Base-by-base conservation (phyloP, 2,888 invertebrate genomes). In the Tricholauxania praeusta region DNA sequence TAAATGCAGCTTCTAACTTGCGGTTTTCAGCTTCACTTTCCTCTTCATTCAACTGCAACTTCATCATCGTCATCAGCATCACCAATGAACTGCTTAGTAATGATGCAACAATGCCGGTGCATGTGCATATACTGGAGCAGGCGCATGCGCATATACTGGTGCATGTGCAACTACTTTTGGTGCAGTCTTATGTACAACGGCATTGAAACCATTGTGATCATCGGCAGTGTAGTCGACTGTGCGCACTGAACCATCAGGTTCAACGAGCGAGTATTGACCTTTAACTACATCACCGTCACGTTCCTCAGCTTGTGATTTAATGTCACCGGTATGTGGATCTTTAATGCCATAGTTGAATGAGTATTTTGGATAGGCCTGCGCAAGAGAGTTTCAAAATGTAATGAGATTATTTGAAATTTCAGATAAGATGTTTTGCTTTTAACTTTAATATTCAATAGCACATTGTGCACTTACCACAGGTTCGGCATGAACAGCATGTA, bases 201-300 rank as follows among this genome's bases (percentile, higher is more conserved):
- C 92, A 81, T 92, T 92, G 88, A 93, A 93, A 12, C 93, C 93
- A 79, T 89, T 90, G 83, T 92, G 92, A 81, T 91, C 91, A 81
- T 93, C 92, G 59, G 93, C 93, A 22, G 91, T 89, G 84, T 93
- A 93, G 76, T 91, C 89, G 55, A 93, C 93, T 55, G 88, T 88
- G 76, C 88, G 86, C 77, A 88, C 87, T 48, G 87, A 88, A 77
- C 88, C 88, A 79, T 88, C 88, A 75, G 88, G 88, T 83, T 88
- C 88, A 71, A 88, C 88, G 72, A 88, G 83, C 48, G 88, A 88
- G 81, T 91, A 91, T 81, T 91, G 89, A 84, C 93, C 93, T 89
- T 91, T 91, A 28, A 93, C 93, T 14, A 91, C 91, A 83, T 93
- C 92, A 6, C 93, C 93, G 82, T 92, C 92, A 78, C 91, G 89